phyloP scores from a whole-genome alignment of 2,113 vertebrate genomes.

The Myotis davidii region DNA sequence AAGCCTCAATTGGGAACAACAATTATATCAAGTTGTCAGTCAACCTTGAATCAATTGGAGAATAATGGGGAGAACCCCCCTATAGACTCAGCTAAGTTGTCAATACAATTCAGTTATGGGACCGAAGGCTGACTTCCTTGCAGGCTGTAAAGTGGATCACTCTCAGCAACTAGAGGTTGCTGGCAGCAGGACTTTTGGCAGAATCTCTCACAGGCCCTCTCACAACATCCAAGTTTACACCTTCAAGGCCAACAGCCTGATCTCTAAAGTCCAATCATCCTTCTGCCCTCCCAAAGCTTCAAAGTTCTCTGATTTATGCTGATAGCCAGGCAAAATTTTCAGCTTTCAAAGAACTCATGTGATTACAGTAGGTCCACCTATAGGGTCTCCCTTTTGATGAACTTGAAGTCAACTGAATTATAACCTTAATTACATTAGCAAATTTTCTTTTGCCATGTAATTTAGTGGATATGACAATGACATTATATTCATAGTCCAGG shows the following conservation, averaged over 20 bases:
- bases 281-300: background rate
- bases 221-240: background rate
- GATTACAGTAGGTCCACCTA: background rate
- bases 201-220: too few relatives aligned
- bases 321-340: background rate
- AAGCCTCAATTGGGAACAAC: background rate
- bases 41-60: background rate
- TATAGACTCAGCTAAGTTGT: background rate
- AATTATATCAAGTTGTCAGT: background rate
- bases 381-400: background rate
- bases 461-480: background rate
- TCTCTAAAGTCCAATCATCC: too few relatives aligned
- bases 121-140: fast-evolving
- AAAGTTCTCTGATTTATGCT: background rate
- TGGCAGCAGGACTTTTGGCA: fast-evolving
- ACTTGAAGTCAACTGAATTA: background rate
- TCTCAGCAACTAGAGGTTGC: background rate
- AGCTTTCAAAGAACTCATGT: background rate
- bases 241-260: background rate
- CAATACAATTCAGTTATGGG: background rate
- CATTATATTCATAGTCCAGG: background rate
- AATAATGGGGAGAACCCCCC: too few relatives aligned
- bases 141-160: background rate
- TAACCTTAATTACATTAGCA: background rate
- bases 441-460: background rate